Evolutionary conservation across 2,888 invertebrate species (phyloP), one percentile per base, ranked within the genome.

Genomic region (Crepidodera aurea): DNA sequence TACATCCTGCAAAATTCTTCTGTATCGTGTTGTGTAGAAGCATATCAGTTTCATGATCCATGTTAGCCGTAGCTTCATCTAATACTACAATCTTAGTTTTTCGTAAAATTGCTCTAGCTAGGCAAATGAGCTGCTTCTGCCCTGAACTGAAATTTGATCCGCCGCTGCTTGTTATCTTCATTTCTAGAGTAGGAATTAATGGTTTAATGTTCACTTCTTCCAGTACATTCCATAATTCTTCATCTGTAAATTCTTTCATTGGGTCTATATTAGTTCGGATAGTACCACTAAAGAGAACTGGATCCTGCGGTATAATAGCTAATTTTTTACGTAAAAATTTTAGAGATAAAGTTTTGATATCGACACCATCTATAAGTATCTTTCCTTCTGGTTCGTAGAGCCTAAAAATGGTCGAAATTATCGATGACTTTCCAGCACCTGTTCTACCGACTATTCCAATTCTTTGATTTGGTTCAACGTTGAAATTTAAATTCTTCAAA

Each of bases 231-330:
- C 75, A 74, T 0, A 75, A 64, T 44, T 72, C 69, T 12, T 65
- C 48, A 40, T 73, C 73, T 5, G 67, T 60, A 40, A 70, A 73
- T 25, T 69, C 67, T n/a, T 62, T 51, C 32, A 68, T 66, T 1
- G 75, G 74, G 42, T 75, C 75, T 0, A 75, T 15, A 50, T 75
- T 75, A 4, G 77, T 78, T 16, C 87, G 78, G 16, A 88, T 74
- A 1, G 84, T 83, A 32, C 86, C 87, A 0, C 91, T 90, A 82
- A 96, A 93, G 46, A 93, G 81, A 61, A 93, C 90, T 0, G 93
- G 93, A 75, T 93, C 92, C 79, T 93, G 93, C 0, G 93, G 93
- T 50, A 93, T 93, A 73, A 93, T 93, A 8, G 93, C 91, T 62
- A 93, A 84, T 73, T 87, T 87, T 37, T 88, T 87, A 56, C 93